These are phyloP conservation scores for Serripes groenlandicus DNA, from an alignment of 2,888 invertebrate species.

Conservation along the genomic window DNA sequence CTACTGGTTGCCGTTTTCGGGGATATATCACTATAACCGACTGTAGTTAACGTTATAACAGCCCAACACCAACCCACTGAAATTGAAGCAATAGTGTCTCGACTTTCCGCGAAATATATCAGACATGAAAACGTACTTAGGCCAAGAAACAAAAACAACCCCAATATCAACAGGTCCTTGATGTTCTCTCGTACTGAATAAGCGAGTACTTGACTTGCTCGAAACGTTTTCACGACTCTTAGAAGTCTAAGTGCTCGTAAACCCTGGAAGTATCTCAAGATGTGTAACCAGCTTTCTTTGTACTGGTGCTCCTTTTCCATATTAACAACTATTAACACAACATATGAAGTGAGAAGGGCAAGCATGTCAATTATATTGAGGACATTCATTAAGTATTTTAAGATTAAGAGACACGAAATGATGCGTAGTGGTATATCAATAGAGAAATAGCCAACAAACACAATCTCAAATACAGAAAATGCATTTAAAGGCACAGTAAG, in stretches of 20 bases:
- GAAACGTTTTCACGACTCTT: conserved; percentile 57
- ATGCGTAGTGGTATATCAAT: conserved; percentile 61
- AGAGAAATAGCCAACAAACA: conserved; percentile 52
- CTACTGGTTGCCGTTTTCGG: conserved; percentile 53
- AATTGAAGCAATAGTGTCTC: conserved; percentile 43
- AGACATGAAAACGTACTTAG: conserved; percentile 57
- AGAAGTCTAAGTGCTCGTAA: conserved; percentile 62
- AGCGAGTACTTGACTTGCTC: conserved; percentile 59
- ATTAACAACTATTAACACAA: conserved; percentile 16
- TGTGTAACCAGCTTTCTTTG: conserved; percentile 38
- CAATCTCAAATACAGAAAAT: conserved; percentile 28
- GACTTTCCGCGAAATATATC: conserved; percentile 62
- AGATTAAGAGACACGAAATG: conserved; percentile 47
- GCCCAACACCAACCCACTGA: conserved; percentile 68
- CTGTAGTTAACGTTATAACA: conserved; percentile 69
- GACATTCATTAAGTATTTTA: conserved; percentile 34
- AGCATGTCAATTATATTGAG: conserved; percentile 59
- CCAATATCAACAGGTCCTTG: conserved; percentile 54
- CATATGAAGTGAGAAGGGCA: conserved; percentile 45
- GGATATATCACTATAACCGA: conserved; percentile 68
- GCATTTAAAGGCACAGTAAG: not conserved
- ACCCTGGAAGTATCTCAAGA: conserved; percentile 54
- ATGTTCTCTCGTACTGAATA: conserved; percentile 55
- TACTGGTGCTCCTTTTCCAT: conserved; percentile 45
- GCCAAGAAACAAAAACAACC: conserved; percentile 51